Evolutionary conservation across 2,797 vertebrate species (phyloP), one percentile per base, ranked within the genome.

Genomic region (Loris lydekkerianus): DNA sequence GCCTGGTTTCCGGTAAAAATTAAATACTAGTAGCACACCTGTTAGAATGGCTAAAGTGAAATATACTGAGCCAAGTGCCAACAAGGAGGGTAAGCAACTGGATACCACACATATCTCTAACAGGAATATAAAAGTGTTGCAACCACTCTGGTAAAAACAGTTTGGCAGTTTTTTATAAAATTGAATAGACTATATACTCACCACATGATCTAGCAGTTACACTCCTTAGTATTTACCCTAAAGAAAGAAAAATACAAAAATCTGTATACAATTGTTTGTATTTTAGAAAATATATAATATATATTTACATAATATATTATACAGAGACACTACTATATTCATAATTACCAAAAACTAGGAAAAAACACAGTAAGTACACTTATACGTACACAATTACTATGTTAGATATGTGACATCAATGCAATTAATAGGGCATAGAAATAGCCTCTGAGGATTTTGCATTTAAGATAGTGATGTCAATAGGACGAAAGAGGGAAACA

Each of bases 1-100:
- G 8, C 46, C 46, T 75, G 9, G 7, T 78, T 94, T 87, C 20
- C 49, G 70, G 0, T 88, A 92, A 91, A 94, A 95, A 56, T 82
- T 17, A 86, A 88, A 40, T 10, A 34, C n/a, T 53, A 78, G n/a
- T 14, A 61, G 14, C 34, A 77, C 18, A 46, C 9, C 5, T 34
- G 23, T 37, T 88, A 27, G 29, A 86, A 65, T 17, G 25, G 17
- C n/a, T 88, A 72, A 85, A 95, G 65, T 53, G 81, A 88, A 75
- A 83, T 34, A 70, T 1, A 18, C 27, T 11, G 7, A 92, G 60
- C 0, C 9, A 91, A 82, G 5, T 40, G 17, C 18, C 34, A 7
- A 87, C 15, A 43, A 82, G 17, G 13, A 65, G 25, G 2, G 23
- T 1, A 18, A 34, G 49, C 23, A 82, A 34, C n/a, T 49, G 8